phyloP scores from a whole-genome alignment of 2,888 invertebrate species.

The Andricus curvator region DNA sequence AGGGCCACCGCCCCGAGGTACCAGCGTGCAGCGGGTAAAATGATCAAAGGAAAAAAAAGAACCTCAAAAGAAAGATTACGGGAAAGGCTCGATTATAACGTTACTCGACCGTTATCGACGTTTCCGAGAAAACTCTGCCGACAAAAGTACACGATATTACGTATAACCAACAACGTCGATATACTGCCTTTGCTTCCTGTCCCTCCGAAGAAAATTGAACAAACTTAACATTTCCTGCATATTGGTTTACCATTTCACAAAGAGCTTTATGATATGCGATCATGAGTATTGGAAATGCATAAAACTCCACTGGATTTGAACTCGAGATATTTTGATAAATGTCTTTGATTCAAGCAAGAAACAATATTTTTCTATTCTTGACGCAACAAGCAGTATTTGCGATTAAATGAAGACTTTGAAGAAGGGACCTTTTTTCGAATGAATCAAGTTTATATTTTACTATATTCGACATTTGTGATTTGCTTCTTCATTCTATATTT shows the following conservation, averaged over 20 bases:
- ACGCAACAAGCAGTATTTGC: too few species aligned
- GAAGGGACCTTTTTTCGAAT: too few species aligned
- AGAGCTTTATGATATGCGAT: background rate
- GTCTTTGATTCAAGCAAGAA: background rate
- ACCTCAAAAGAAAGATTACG: slow-evolving; percentile 23
- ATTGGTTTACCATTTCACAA: background rate
- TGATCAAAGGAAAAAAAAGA: slow-evolving; percentile 35
- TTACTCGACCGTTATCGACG: background rate
- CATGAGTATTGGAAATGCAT: background rate
- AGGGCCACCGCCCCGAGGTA: background rate
- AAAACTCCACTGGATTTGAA: background rate
- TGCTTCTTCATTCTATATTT: too few species aligned
- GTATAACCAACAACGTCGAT: background rate
- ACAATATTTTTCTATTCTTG: too few species aligned
- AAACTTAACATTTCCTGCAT: too few species aligned
- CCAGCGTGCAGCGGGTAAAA: slow-evolving; percentile 10
- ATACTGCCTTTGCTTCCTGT: too few species aligned
- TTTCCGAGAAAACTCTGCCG: background rate
- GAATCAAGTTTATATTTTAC: too few species aligned
- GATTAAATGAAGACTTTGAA: too few species aligned
- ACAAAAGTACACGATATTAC: background rate
- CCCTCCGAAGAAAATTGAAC: too few species aligned
- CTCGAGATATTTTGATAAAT: background rate
- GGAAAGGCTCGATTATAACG: slow-evolving; percentile 28
- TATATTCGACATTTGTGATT: too few species aligned